Percentiles rank a stretch among this genome's conserved stretches.
Conservation (phyloP, 2,888 invertebrate species). For the Rhingia rostrata region DNA sequence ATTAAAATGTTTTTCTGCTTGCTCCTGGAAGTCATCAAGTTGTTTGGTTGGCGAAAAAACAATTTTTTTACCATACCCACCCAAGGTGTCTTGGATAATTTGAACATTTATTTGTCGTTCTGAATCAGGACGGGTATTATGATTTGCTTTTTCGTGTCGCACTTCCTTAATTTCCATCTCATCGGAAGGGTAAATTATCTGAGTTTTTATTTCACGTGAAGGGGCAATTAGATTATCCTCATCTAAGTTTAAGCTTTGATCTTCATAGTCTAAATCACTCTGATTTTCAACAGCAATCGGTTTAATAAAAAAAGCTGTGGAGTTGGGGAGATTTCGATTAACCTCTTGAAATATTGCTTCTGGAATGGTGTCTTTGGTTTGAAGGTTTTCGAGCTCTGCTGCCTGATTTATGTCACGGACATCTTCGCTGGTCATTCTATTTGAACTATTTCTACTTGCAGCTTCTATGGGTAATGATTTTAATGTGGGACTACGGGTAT, state of each 20-base stretch:
- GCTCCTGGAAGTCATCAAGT: slow-evolving; percentile 78
- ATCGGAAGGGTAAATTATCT: slow-evolving; percentile 56
- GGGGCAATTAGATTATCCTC: slow-evolving; percentile 83
- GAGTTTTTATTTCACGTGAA: slow-evolving; percentile 77
- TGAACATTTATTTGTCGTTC: slow-evolving; percentile 79
- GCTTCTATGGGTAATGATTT: slow-evolving; percentile 61
- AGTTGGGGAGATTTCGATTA: slow-evolving; percentile 40
- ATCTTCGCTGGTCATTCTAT: slow-evolving; percentile 86
- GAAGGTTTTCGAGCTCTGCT: slow-evolving; percentile 78
- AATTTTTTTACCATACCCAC: slow-evolving; percentile 60
- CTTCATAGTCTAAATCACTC: slow-evolving; percentile 83
- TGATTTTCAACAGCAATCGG: slow-evolving; percentile 84
- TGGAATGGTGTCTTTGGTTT: slow-evolving; percentile 74
- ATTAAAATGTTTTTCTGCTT: slow-evolving; percentile 76
- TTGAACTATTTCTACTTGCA: slow-evolving; percentile 82
- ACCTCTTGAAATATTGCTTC: slow-evolving; percentile 65
- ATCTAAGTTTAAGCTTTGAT: slow-evolving; percentile 82
- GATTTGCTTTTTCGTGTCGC: slow-evolving; percentile 17
- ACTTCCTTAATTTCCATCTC: slow-evolving; percentile 1
- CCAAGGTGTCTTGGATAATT: slow-evolving; percentile 77
- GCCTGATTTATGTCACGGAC: slow-evolving; percentile 86
- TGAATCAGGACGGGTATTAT: slow-evolving; percentile 48
- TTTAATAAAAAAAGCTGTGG: slow-evolving; percentile 81
- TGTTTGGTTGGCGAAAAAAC: slow-evolving; percentile 51
- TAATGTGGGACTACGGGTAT: neutral